Conservation (phyloP, 1,140 invertebrate genomes). For the Dreissena rostriformis region DNA sequence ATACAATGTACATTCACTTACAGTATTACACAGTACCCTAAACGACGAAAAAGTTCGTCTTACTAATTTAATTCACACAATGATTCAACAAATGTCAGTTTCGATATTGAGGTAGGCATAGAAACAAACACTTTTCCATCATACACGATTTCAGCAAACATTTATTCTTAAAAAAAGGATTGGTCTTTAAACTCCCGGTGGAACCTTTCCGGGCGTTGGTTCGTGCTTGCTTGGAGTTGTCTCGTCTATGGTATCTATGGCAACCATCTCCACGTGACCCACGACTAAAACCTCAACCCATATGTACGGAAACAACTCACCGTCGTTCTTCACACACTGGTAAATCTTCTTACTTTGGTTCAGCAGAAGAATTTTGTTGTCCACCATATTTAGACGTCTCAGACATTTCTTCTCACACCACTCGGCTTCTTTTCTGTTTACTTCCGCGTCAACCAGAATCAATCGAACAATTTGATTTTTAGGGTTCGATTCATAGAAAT, state of each 20-base stretch:
- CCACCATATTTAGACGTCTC: constrained; percentile 28
- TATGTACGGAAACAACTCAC: constrained; percentile 28
- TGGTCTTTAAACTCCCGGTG: background rate
- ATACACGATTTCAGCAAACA: too few species aligned
- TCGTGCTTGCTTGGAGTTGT: constrained; percentile 27
- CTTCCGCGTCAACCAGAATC: constrained; percentile 31
- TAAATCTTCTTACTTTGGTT: constrained; percentile 4
- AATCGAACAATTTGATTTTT: constrained; percentile 47
- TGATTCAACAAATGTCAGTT: too few species aligned
- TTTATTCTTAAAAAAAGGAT: too few species aligned
- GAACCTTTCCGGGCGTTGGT: constrained; percentile 32
- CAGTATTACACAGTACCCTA: too few species aligned
- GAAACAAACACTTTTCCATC: too few species aligned
- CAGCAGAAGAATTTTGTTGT: constrained; percentile 41
- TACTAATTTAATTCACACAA: too few species aligned
- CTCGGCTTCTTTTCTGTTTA: constrained; percentile 17
- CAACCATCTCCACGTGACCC: constrained; percentile 31
- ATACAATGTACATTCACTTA: too few species aligned
- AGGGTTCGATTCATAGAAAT: constrained; percentile 38
- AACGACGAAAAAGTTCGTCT: too few species aligned
- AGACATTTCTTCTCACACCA: constrained; percentile 39
- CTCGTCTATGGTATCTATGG: constrained; percentile 41
- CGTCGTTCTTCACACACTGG: constrained; percentile 28
- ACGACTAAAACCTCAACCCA: constrained; percentile 45
- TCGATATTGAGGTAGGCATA: too few species aligned